Percentiles rank a stretch among this genome's conserved stretches.
phyloP scores from a whole-genome alignment of 2,888 invertebrate species.

The Eulithis prunata region DNA sequence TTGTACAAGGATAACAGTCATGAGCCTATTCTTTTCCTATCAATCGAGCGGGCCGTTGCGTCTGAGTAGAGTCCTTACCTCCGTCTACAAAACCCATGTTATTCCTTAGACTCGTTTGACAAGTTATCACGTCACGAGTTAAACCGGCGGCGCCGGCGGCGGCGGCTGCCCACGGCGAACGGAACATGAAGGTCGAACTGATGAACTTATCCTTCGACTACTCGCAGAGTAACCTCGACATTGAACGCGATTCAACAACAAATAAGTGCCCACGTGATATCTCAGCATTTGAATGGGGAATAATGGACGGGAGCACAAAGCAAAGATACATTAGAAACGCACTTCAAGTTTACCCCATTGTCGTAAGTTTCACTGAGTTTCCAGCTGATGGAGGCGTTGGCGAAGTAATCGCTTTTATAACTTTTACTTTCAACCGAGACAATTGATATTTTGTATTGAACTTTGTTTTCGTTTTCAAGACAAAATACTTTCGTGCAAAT shows the following conservation, averaged over 20 bases:
- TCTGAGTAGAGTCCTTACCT: neutral
- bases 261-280: neutral
- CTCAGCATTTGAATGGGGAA: slow-evolving; percentile 4
- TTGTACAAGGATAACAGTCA: too few relatives aligned
- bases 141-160: slow-evolving; percentile 6
- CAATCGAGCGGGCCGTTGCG: neutral
- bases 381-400: neutral
- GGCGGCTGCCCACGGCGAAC: slow-evolving; percentile 10
- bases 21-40: neutral
- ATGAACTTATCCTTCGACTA: slow-evolving; percentile 15
- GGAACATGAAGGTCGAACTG: slow-evolving; percentile 27
- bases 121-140: slow-evolving; percentile 23
- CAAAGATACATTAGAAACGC: slow-evolving; percentile 3
- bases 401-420: neutral
- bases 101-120: slow-evolving; percentile 20
- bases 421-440: slow-evolving; percentile 11
- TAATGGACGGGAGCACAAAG: slow-evolving; percentile 6
- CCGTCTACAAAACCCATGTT: slow-evolving; percentile 1
- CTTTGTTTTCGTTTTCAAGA: neutral
- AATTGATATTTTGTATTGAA: slow-evolving; percentile 11
- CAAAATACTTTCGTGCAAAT: slow-evolving; percentile 1
- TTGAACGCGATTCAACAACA: slow-evolving; percentile 20
- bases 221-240: slow-evolving; percentile 23
- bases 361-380: slow-evolving; percentile 9
- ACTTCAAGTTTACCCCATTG: neutral